These are phyloP conservation scores for Varanus salvator DNA, from an alignment of 2,113 vertebrate genomes.

Conservation along the genomic window DNA sequence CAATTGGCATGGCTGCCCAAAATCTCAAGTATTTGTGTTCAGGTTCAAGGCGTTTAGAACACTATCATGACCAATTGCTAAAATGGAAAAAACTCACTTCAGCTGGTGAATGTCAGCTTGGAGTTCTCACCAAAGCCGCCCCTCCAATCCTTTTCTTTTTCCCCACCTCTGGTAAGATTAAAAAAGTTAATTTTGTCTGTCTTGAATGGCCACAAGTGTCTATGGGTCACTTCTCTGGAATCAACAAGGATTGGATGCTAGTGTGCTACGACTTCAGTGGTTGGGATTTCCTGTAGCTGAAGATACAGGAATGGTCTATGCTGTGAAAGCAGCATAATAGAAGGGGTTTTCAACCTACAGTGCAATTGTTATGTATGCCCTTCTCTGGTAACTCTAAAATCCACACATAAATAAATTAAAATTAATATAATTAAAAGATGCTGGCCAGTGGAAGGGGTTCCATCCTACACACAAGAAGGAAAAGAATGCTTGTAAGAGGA, in stretches of 20 bases:
- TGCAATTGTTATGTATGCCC: not conserved
- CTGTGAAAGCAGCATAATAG: not conserved
- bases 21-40: not conserved
- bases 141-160: not conserved
- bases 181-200: fast-evolving
- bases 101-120: not conserved
- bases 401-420: not conserved
- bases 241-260: too few species aligned
- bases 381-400: not conserved
- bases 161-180: fast-evolving
- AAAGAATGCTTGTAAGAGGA: not conserved
- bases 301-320: not conserved
- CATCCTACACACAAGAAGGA: too few species aligned
- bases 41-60: not conserved
- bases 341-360: not conserved
- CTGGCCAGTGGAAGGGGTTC: not conserved
- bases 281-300: not conserved
- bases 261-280: not conserved
- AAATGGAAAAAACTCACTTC: not conserved
- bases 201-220: fast-evolving
- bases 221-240: fast-evolving
- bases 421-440: not conserved
- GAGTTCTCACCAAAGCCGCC: fast-evolving
- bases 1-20: fast-evolving
- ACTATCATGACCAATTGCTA: fast-evolving